phyloP scores from a whole-genome alignment of 2,797 vertebrate genomes.

The Merluccius polli region DNA sequence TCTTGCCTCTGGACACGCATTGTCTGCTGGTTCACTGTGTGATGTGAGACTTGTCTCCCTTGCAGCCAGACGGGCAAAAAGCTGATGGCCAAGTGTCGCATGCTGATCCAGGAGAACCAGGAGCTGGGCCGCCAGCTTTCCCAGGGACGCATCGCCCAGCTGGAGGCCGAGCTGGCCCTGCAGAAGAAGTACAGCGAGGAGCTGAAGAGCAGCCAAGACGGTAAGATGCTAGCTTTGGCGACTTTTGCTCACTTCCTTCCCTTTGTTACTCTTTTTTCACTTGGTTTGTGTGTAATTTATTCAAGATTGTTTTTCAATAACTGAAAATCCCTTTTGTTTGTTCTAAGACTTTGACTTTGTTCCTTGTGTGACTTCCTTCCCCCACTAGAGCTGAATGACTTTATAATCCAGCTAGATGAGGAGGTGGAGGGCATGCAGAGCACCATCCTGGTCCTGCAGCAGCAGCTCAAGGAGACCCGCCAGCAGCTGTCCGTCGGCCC shows the following conservation, averaged over 20 bases:
- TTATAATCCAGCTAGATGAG: conserved; percentile 96
- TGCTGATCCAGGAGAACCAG: conserved; percentile 99
- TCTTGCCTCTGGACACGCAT: conserved; percentile 36
- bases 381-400: conserved; percentile 88
- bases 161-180: conserved; percentile 97
- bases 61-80: conserved; percentile 99
- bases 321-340: background rate
- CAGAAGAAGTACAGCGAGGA: conserved; percentile 99
- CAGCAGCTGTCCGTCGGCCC: background rate
- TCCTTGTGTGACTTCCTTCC: conserved; percentile 10
- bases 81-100: conserved; percentile 99
- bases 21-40: conserved; percentile 80
- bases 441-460: conserved; percentile 94
- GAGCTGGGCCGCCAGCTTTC: conserved; percentile 98
- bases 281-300: background rate
- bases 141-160: conserved; percentile 97
- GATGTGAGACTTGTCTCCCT: conserved; percentile 98
- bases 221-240: conserved; percentile 70
- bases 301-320: background rate
- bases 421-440: conserved; percentile 99
- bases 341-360: background rate
- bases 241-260: background rate
- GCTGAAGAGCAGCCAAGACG: conserved; percentile 99
- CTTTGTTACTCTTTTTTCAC: background rate
- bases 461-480: conserved; percentile 88